A percentile compares a stretch with the other conserved stretches of the same genome.
phyloP scores from a whole-genome alignment of 2,797 vertebrate genomes.

The Syndactyla subalaris region DNA sequence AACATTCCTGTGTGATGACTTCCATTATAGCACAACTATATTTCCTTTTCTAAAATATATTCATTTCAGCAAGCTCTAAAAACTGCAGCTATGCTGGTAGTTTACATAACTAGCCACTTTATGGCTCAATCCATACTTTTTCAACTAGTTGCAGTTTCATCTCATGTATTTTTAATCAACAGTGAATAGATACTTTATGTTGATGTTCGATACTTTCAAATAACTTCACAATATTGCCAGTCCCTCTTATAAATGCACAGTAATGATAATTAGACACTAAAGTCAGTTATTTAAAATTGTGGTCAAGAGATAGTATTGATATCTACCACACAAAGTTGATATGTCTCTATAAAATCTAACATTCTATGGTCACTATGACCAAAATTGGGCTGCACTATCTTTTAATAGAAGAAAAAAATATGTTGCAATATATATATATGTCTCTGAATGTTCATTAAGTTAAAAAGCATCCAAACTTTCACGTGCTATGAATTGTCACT shows the following conservation, averaged over 20 bases:
- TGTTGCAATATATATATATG: too few species aligned
- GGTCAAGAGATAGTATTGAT: neutral
- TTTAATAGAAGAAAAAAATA: neutral
- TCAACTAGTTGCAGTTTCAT: neutral
- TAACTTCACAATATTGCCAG: neutral
- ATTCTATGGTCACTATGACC: rapidly evolving
- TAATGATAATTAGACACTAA: neutral
- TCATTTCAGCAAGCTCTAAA: neutral
- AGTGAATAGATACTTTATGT: neutral
- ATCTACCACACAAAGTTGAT: neutral
- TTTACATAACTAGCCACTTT: neutral
- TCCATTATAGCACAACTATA: neutral
- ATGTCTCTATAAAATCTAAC: neutral
- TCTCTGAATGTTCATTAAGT: neutral
- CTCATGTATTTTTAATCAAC: neutral
- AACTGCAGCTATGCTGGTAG: neutral
- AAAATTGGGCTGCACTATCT: neutral
- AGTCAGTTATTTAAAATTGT: neutral
- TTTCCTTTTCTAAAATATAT: neutral
- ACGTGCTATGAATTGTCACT: neutral
- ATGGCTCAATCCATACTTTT: neutral
- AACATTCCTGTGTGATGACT: neutral
- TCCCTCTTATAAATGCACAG: neutral
- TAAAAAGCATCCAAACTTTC: neutral
- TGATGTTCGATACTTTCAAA: neutral